Conservation (phyloP, 2,797 vertebrate genomes). For the Caiman crocodilus region DNA sequence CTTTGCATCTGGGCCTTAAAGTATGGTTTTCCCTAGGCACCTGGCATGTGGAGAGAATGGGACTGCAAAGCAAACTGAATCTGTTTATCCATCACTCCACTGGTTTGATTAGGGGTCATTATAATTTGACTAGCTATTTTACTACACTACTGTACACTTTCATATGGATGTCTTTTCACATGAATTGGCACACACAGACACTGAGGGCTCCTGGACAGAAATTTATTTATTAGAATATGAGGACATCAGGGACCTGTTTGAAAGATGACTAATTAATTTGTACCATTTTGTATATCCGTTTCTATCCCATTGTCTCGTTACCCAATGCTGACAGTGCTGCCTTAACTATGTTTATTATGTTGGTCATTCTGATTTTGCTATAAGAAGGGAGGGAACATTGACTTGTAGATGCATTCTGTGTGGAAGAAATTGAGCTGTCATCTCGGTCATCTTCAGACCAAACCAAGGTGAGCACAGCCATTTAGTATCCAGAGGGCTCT, state of each 20-base stretch:
- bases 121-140: background rate
- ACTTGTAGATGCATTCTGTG: background rate
- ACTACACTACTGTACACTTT: background rate
- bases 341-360: background rate
- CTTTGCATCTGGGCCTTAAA: background rate
- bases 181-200: background rate
- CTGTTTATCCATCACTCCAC: rapidly evolving
- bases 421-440: background rate
- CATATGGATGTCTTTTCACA: background rate
- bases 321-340: background rate
- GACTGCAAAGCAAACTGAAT: background rate
- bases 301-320: background rate
- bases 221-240: background rate
- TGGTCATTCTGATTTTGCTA: rapidly evolving
- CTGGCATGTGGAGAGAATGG: background rate
- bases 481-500: too few species aligned
- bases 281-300: background rate
- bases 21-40: rapidly evolving
- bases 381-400: background rate
- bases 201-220: background rate
- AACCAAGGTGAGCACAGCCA: background rate
- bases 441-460: background rate
- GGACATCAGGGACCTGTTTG: background rate
- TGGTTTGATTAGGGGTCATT: background rate
- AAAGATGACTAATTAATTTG: background rate